phyloP scores from a whole-genome alignment of 2,113 vertebrate genomes.

The Anhinga anhinga region DNA sequence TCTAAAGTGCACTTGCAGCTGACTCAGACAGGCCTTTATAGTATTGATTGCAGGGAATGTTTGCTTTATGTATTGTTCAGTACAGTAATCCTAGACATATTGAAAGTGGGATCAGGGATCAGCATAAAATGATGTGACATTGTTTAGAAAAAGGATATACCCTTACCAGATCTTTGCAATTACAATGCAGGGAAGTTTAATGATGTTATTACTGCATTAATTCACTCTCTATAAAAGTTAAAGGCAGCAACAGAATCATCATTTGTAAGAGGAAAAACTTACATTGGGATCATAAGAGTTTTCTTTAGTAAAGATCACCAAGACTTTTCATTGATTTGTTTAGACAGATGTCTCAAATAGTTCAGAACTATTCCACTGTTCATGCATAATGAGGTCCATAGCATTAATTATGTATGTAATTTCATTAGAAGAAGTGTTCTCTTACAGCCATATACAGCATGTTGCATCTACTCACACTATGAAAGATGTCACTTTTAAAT shows the following conservation, averaged over 20 bases:
- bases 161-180: conserved; percentile 13
- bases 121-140: conserved; percentile 49
- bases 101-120: conserved; percentile 55
- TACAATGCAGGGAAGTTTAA: not conserved
- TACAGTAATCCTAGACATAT: conserved; percentile 42
- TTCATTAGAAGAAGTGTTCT: conserved; percentile 7
- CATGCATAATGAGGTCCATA: not conserved
- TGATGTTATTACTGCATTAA: not conserved
- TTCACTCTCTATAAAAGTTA: not conserved
- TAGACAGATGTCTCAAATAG: not conserved
- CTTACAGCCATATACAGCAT: not conserved
- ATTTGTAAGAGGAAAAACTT: not conserved
- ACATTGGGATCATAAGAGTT: not conserved
- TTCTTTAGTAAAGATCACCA: not conserved
- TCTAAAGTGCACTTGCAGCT: conserved; percentile 45
- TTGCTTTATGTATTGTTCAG: conserved; percentile 53
- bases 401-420: not conserved
- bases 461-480: not conserved
- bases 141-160: conserved; percentile 55
- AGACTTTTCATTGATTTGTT: not conserved
- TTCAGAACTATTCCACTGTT: conserved; percentile 2
- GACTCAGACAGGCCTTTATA: conserved; percentile 8
- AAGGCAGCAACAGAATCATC: not conserved
- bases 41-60: conserved; percentile 54
- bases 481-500: not conserved